phyloP scores from a whole-genome alignment of 2,113 vertebrate species.

The Riparia riparia region DNA sequence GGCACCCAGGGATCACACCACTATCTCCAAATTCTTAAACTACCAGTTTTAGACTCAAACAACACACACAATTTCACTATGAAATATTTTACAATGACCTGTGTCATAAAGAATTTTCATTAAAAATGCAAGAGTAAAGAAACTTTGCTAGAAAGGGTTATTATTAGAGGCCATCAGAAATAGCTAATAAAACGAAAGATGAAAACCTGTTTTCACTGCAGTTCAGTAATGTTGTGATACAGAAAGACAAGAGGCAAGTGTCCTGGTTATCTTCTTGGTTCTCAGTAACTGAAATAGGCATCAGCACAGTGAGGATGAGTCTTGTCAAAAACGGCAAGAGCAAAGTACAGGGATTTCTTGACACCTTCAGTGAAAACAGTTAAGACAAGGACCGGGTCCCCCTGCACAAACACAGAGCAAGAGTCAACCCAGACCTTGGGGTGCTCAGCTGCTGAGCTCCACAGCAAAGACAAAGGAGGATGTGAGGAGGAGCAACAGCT shows the following conservation, averaged over 20 bases:
- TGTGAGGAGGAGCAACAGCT: background rate
- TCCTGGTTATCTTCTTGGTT: background rate
- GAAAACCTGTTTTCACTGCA: background rate
- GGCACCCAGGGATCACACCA: background rate
- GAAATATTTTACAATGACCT: background rate
- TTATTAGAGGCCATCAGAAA: background rate
- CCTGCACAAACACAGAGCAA: background rate
- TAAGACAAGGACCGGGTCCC: background rate
- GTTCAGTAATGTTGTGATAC: background rate
- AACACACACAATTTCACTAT: background rate
- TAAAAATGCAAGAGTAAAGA: background rate
- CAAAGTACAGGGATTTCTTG: background rate
- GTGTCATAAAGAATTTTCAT: background rate
- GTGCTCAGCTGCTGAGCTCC: background rate
- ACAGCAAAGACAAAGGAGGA: background rate
- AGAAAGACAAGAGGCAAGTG: background rate
- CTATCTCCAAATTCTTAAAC: background rate
- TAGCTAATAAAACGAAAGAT: background rate
- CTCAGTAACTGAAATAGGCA: background rate
- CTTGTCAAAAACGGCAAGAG: background rate
- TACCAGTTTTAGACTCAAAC: background rate
- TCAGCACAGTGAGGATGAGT: background rate
- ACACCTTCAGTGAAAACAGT: background rate
- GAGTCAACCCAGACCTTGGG: fast-evolving
- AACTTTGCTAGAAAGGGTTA: background rate